Evolutionary conservation across 2,888 invertebrate species (phyloP).

Genomic region (Sturmia bella): DNA sequence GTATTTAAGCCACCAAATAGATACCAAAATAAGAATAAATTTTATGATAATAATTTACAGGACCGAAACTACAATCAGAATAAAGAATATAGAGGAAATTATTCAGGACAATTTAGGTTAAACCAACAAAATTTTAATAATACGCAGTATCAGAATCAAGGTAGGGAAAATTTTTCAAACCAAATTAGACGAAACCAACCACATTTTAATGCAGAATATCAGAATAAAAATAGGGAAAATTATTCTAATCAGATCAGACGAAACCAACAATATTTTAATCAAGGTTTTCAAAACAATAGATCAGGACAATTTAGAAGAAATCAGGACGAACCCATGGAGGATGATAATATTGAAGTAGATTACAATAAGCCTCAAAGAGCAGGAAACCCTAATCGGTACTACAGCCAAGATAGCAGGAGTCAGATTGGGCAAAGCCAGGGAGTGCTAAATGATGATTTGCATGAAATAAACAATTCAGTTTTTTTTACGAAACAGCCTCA

Average conservation of each 20-base stretch:
- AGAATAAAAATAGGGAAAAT: constrained; percentile 2
- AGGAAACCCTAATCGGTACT: background rate
- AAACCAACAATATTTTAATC: background rate
- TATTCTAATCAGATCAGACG: background rate
- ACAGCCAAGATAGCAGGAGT: background rate
- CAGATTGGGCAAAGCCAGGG: background rate
- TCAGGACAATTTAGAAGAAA: background rate
- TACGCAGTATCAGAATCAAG: background rate
- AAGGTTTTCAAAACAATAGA: background rate
- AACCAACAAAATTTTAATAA: background rate
- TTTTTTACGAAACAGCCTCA: constrained; percentile 6
- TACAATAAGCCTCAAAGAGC: background rate
- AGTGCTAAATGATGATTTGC: background rate
- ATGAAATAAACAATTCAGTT: constrained; percentile 7
- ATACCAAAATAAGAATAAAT: no score
- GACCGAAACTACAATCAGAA: no score
- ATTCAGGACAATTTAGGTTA: background rate
- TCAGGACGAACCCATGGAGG: constrained; percentile 21
- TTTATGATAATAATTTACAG: no score
- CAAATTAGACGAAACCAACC: no score
- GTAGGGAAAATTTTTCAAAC: no score
- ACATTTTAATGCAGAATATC: no score
- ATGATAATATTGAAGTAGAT: background rate
- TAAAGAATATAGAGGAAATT: background rate
- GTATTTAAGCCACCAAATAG: constrained; percentile 1